phyloP scores from a whole-genome alignment of 2,113 vertebrate species.

The Chitala chitala region DNA sequence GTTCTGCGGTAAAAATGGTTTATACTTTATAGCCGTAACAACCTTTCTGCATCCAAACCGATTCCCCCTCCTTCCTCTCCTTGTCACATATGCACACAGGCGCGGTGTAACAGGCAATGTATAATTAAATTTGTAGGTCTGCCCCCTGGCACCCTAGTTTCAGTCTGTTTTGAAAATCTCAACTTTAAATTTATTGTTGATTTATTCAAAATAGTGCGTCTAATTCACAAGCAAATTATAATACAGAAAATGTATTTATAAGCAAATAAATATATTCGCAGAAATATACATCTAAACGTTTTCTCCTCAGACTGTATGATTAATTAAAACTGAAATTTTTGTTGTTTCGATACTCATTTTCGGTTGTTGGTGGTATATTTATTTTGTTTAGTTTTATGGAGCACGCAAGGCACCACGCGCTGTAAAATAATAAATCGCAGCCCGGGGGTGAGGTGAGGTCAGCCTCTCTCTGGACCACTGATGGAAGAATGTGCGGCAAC shows the following conservation, averaged over 20 bases:
- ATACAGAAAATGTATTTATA: no score
- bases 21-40: no score
- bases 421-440: background rate
- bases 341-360: background rate
- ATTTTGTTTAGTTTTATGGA: no score
- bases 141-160: background rate
- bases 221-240: no score
- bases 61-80: background rate
- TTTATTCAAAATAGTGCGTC: background rate
- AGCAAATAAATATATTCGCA: conserved; percentile 10
- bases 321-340: background rate
- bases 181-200: background rate
- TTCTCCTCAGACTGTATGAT: background rate
- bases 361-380: background rate
- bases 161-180: background rate
- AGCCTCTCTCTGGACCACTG: background rate
- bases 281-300: background rate
- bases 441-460: background rate
- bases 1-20: no score
- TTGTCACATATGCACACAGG: background rate
- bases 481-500: no score
- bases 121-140: background rate
- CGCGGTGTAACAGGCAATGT: background rate
- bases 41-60: no score
- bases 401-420: no score